Conservation (phyloP, 2,797 vertebrate species). For the Takifugu rubripes region DNA sequence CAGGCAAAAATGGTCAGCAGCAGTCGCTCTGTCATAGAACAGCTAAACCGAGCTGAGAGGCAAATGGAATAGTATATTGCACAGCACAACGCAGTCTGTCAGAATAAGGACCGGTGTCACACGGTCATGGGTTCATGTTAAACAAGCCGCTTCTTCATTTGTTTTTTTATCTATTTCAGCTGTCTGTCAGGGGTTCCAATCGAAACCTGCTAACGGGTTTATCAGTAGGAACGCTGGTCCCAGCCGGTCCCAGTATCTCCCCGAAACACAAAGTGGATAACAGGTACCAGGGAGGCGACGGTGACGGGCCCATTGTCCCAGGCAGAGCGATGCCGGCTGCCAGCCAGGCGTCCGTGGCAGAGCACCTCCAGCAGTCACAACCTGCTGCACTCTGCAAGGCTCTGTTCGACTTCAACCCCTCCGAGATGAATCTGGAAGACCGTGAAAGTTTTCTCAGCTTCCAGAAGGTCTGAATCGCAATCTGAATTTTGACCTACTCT, state of each 20-base stretch:
- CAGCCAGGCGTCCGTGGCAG: conserved; percentile 66
- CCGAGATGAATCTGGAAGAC: conserved; percentile 74
- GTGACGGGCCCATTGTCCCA: conserved; percentile 70
- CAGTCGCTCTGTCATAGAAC: too few species aligned
- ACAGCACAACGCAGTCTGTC: too few species aligned
- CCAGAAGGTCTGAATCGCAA: conserved; percentile 76
- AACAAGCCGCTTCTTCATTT: too few species aligned
- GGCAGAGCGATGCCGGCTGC: conserved; percentile 72
- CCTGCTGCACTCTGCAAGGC: conserved; percentile 80
- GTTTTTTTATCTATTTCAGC: conserved; percentile 60
- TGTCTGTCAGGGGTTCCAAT: conserved; percentile 71
- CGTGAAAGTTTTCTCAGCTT: conserved; percentile 81
- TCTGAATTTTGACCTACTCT: conserved; percentile 2
- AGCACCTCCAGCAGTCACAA: conserved; percentile 60
- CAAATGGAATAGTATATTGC: too few species aligned
- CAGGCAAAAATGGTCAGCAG: too few species aligned
- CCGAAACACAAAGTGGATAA: conserved; percentile 78
- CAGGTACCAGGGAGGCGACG: conserved; percentile 76
- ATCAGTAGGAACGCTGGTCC: conserved; percentile 77
- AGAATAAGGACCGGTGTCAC: too few species aligned
- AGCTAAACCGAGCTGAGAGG: too few species aligned
- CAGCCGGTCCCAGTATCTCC: conserved; percentile 75
- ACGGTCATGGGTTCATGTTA: too few species aligned
- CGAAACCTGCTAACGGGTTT: conserved; percentile 74
- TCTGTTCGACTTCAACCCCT: conserved; percentile 81